Base-by-base conservation (phyloP, 2,797 vertebrate genomes). In the Helarctos malayanus region DNA sequence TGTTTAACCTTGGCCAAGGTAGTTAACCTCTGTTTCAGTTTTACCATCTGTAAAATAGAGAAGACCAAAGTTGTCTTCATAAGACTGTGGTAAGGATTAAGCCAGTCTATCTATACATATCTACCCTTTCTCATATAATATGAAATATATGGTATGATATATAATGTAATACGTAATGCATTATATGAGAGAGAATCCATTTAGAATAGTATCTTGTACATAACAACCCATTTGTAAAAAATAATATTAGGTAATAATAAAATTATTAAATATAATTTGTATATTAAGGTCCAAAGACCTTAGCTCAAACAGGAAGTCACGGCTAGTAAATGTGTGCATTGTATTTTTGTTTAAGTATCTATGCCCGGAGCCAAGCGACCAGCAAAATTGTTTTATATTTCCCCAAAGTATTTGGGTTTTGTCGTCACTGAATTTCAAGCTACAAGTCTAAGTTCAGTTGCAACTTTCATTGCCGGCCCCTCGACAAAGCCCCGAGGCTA, bases 401-500 rank as follows among this genome's bases (percentile, higher is more conserved):
- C n/a, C 47, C n/a, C 35, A 5, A 89, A 54, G 29, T 93, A 49
- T 75, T n/a, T 87, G 41, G 7, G 61, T 61, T 91, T 91, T 81
- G 38, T 68, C 52, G 76, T 92, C 52, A 45, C 16, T 82, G 89
- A 59, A 94, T 95, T 84, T 79, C 71, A 95, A 94, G 69, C 61
- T 41, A 19, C 23, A 49, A 18, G 54, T 78, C 35, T 84, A 89
- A 76, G 29, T 87, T 82, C 29, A 56, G 75, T 27, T 38, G 38
- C 75, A 82, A 52, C 41, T 71, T 47, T 86, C 41, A 19, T 1
- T 2, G 32, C 63, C 29, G 47, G 56, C 56, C 21, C 23, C 18
- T 61, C 35, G 79, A 94, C 8, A 3, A 21, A 71, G 23, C 87
- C 47, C 54, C 10, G 76, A 59, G 56, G 27, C 47, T 2, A 5